These are phyloP conservation scores for Trichonephila clavipes DNA, from an alignment of 1,140 invertebrate genomes.

Conservation along the genomic window DNA sequence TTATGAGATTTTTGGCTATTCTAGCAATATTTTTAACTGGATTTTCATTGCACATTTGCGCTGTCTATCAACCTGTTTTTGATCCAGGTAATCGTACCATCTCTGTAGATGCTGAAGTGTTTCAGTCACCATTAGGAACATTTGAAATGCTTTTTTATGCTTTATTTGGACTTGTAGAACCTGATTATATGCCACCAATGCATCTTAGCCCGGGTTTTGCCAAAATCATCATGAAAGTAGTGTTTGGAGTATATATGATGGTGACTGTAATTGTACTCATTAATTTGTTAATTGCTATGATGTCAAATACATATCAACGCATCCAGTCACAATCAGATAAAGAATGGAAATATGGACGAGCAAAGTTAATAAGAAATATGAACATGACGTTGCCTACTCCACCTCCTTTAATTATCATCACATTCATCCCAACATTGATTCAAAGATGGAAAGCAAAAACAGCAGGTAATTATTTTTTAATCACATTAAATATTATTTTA, in stretches of 20 bases:
- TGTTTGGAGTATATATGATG: constrained; percentile 98
- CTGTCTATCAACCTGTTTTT: constrained; percentile 80
- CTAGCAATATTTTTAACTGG: constrained; percentile 98
- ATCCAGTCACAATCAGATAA: constrained; percentile 99
- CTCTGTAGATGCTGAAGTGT: constrained; percentile 83
- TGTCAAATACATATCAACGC: constrained; percentile 99
- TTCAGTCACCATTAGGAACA: constrained; percentile 91
- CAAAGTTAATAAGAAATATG: constrained; percentile 99
- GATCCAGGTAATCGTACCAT: constrained; percentile 77
- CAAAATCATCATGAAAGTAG: constrained; percentile 83
- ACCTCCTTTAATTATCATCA: constrained; percentile 95
- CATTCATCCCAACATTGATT: constrained; percentile 66
- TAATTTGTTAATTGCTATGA: constrained; percentile 99
- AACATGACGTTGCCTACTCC: constrained; percentile 98
- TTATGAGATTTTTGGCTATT: constrained; percentile 97
- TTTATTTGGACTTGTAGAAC: constrained; percentile 97
- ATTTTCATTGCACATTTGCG: constrained; percentile 95
- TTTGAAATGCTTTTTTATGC: constrained; percentile 99
- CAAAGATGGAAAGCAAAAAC: constrained; percentile 68
- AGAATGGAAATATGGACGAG: constrained; percentile 99
- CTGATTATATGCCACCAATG: constrained; percentile 85
- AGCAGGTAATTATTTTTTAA: constrained; percentile 35
- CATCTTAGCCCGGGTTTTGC: constrained; percentile 83
- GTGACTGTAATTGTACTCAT: constrained; percentile 98
- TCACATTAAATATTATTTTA: not conserved